Evolutionary conservation across 1,140 invertebrate genomes (phyloP).

Genomic region (Pristionchus pacificus): DNA sequence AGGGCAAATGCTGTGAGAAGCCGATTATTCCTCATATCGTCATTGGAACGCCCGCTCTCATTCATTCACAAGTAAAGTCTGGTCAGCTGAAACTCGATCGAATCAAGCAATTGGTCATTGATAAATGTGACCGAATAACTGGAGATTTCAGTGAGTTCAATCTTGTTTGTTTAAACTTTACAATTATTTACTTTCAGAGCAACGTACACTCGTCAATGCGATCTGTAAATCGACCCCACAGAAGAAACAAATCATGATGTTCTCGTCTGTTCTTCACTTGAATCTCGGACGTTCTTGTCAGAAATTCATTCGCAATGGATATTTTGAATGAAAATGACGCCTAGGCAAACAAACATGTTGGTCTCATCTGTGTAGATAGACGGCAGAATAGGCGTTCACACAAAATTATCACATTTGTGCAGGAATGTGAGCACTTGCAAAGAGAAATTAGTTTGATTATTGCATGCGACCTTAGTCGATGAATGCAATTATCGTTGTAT

Average conservation of each 20-base stretch:
- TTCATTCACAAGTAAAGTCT: conserved; percentile 80
- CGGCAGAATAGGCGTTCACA: no score
- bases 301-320: conserved; percentile 99
- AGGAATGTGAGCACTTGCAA: no score
- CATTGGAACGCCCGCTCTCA: conserved; percentile 91
- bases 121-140: conserved; percentile 98
- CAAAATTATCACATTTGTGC: no score
- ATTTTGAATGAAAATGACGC: no score
- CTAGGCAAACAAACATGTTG: no score
- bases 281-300: conserved; percentile 98
- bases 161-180: no score
- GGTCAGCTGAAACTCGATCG: conserved; percentile 88
- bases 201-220: conserved; percentile 98
- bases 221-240: conserved; percentile 97
- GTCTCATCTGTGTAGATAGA: no score
- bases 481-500: no score
- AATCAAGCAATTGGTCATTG: conserved; percentile 93
- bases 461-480: no score
- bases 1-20: conserved; percentile 86
- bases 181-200: no score
- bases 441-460: no score
- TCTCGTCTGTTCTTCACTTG: conserved; percentile 97
- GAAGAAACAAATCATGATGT: conserved; percentile 99
- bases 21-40: conserved; percentile 93
- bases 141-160: conserved; percentile 81